Base-by-base conservation (phyloP, 2,888 invertebrate genomes). In the Caenorhabditis sp. region DNA sequence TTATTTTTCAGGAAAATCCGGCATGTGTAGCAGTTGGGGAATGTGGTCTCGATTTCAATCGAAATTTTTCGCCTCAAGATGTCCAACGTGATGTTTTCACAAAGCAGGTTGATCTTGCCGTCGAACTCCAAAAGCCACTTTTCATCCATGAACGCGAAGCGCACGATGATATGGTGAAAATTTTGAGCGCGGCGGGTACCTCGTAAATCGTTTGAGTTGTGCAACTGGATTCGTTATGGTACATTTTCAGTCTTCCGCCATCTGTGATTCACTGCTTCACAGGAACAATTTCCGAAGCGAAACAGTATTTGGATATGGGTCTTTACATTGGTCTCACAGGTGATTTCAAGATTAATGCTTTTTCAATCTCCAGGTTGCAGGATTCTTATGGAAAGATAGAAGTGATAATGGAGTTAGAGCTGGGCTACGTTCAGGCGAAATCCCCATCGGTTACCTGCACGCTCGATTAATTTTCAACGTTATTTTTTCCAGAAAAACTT, bases 21-120 rank as follows among this genome's bases (percentile, higher is more conserved):
- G 96, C 97, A 93, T 97, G 97, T 92, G 97, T 97, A 35, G 97
- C 97, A 2, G 94, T 97, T 50, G 97, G 97, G 22, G 97, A 97
- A 92, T 97, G 97, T 92, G 97, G 97, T 40, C 94, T 97, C 86
- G 97, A 97, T 93, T 97, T 96, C 92, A 96, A 95, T 92, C 95
- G 96, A 91, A 96, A 97, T 92, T 97, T 97, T 93, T 97, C 97
- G 9, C 96, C 96, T 90, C 96, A 95, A 5, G 95, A 95, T 81
- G 95, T 95, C 87, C 97, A 97, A 93, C 94, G 95, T 85, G 94
- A 95, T 83, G 96, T 96, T 60, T 97, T 97, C 92, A 95, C 95
- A 91, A 95, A 96, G 92, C 93, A 93, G 88, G 92, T 92, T 62
- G 94, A 95, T 92, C 94, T 97, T 91, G 97, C 97, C 60, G 95